Percentiles rank a stretch among this genome's conserved stretches.
These are phyloP conservation scores for Magallana nippona DNA, from an alignment of 2,888 invertebrate genomes.

Conservation along the genomic window DNA sequence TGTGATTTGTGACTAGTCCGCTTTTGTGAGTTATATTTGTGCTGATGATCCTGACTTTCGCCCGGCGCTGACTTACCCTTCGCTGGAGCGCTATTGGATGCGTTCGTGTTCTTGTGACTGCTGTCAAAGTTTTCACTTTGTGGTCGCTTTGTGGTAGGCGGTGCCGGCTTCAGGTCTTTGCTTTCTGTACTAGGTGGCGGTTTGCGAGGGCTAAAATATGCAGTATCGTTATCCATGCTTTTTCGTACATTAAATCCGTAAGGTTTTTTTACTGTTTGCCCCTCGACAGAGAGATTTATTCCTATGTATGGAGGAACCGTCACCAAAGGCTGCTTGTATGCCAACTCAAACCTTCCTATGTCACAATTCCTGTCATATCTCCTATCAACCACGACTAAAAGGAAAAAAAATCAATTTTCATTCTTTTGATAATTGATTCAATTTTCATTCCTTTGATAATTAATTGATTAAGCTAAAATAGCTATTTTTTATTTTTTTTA, in stretches of 20 bases:
- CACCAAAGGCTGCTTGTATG: constrained; percentile 77
- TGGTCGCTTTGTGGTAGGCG: constrained; percentile 56
- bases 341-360: constrained; percentile 79
- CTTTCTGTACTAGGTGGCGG: background rate
- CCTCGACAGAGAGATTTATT: constrained; percentile 76
- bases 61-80: constrained; percentile 51
- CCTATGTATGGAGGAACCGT: constrained; percentile 80
- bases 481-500: too few species aligned
- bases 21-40: constrained; percentile 39
- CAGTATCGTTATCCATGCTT: constrained; percentile 30
- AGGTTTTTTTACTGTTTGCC: constrained; percentile 68
- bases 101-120: constrained; percentile 47
- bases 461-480: too few species aligned
- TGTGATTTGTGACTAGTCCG: constrained; percentile 42
- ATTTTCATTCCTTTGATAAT: background rate
- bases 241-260: constrained; percentile 44
- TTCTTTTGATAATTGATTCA: background rate
- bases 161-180: constrained; percentile 39
- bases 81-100: constrained; percentile 59
- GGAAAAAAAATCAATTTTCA: constrained; percentile 27
- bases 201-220: constrained; percentile 44
- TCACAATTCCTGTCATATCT: constrained; percentile 78
- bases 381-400: constrained; percentile 79
- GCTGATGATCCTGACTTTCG: constrained; percentile 32
- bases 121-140: constrained; percentile 59